Base-by-base conservation (phyloP, 2,113 vertebrate genomes). In the Hemicordylus capensis region DNA sequence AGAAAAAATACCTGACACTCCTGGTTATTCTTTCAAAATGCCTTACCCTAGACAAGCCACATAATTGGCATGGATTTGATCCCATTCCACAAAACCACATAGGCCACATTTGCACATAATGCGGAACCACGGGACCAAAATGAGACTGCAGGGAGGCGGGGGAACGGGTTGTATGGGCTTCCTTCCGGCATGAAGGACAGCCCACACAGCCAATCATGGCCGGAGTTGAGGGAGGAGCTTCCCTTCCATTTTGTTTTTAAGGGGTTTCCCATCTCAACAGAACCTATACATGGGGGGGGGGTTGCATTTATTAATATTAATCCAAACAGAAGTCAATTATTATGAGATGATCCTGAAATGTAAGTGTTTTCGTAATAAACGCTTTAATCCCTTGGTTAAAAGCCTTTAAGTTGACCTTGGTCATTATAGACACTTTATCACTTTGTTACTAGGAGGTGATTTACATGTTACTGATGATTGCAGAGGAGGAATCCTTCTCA, bases 371-470 rank as follows among this genome's bases (percentile, higher is more conserved):
- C 88, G 89, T 85, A 84, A 93, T 90, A 93, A 91, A 91, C 86
- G 92, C 90, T 90, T 94, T 94, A 90, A 94, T 94, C 90, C 93
- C 84, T 85, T 90, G 88, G 67, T 93, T 92, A 90, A 84, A 93
- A 91, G 90, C 90, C 88, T 59, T 93, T 90, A 51, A 8, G 24
- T 89, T 91, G 93, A 91, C 92, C 92, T 92, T 91, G 90, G 89
- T 84, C 91, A 89, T 91, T 67, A 89, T 92, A 91, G 63, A 84
- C 73, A 76, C 48, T 84, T 76, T 42, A 67, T 67, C 46, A 42
- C 74, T 94, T 95, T 93, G 89, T 93, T 94, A 92, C 89, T 75
- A 72, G 51, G 42, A 80, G 87, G 87, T 93, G 87, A 89, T 80
- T 80, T 80, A 89, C 78, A 93, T 87, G 76, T 88, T 86, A 92